Evolutionary conservation across 1,140 invertebrate genomes (phyloP), one percentile per base, ranked within the genome.

Genomic region (Listronotus bonariensis): DNA sequence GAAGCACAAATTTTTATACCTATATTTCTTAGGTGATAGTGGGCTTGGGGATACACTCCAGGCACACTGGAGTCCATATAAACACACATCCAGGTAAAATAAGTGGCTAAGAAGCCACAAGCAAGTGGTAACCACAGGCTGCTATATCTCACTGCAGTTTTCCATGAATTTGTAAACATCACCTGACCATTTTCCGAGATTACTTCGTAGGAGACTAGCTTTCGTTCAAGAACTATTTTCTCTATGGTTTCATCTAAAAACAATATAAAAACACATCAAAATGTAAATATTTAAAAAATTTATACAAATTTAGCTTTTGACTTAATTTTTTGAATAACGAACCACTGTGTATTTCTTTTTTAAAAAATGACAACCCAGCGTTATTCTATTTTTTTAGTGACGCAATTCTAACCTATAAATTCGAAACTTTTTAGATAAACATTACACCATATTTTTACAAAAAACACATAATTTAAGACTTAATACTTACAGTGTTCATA

Each of bases 61-160:
- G 82, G 82, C 20, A 79, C 72, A 52, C 75, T 74, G 17, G 82
- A 83, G 68, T 83, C 82, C 53, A 82, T 74, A 73, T 82, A 83
- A 11, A 83, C 80, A 46, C 82, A 76, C 20, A 77, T 68, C 70
- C 78, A 82, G 6, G 76, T 80, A 60, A 83, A 81, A 41, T 74
- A 76, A 1, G 75, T 74, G 12, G 69, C 67, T 32, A 78, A 40
- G 20, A 72, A 42, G 0, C 77, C 78, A 66, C 76, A 77, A 7
- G 77, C 8, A 6, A 72, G n/a, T 12, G 78, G 76, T 17, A 77
- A 66, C 74, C 76, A 78, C 58, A 74, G 36, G 32, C 57, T 52
- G 51, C 74, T 77, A 53, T 65, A 75, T 54, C 57, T 68, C n/a
- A 70, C 55, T 17, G 60, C 68, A 58, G 56, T 69, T 53, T 63